Evolutionary conservation across 2,888 invertebrate species (phyloP), one percentile per base, ranked within the genome.

Genomic region (Mechanitis mazaeus): DNA sequence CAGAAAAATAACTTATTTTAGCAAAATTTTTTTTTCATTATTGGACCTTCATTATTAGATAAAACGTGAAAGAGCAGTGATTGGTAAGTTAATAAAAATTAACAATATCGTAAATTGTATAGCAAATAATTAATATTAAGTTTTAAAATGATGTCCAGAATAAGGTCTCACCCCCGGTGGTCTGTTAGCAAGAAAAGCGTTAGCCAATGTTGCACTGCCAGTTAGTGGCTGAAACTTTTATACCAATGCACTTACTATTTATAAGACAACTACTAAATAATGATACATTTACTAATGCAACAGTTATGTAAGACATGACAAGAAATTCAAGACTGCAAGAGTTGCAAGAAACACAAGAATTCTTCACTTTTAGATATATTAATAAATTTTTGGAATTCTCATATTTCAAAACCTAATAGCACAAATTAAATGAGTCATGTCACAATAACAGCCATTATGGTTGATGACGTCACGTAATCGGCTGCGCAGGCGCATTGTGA

Each of bases 381-480:
- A n/a, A 6, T 47, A 20, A 20, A 47, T n/a, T 12, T 47, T 47
- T 35, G 35, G 35, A 35, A 35, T 28, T n/a, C 47, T 12, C 28
- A 47, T 2, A 11, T 47, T 47, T 50, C 28, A 31, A 31, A 50
- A 11, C 35, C 55, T 47, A 45, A 38, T 35, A 31, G 38, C 20
- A 35, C 46, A 54, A 59, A 59, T 59, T 46, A 55, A 33, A 57
- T 65, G 60, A 65, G 31, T 63, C 65, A 65, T 60, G 63, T 60
- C 58, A 64, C 63, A 64, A 64, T 60, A 50, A 59, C 50, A 57
- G 46, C 46, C 11, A 56, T 56, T 56, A 53, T 28, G 53, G 50
- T 57, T 33, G 42, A 33, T 65, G 65, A 64, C 67, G 62, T 64
- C 65, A 67, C 57, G 50, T 64, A 60, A 62, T 58, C 58, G 64